Percentiles rank a stretch among this genome's conserved stretches.
phyloP scores from a whole-genome alignment of 2,797 vertebrate genomes.

The Enoplosus armatus region DNA sequence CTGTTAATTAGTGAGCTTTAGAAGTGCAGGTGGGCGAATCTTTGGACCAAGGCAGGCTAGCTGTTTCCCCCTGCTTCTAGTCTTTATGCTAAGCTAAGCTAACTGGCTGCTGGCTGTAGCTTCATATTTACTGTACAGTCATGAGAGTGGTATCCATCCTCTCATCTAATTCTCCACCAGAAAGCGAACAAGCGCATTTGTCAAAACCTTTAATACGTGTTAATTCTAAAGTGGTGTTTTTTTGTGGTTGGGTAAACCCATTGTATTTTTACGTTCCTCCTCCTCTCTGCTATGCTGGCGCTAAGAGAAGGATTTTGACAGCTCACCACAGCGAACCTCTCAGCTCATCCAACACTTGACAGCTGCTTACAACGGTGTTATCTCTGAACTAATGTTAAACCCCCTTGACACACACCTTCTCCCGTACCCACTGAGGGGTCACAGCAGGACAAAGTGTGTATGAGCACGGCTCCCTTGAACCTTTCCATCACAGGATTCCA shows the following conservation, averaged over 20 bases:
- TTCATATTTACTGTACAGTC: background rate
- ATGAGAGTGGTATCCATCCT: background rate
- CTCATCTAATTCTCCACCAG: background rate
- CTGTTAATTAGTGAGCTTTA: background rate
- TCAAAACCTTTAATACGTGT: background rate
- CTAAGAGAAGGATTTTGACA: slow-evolving; percentile 66
- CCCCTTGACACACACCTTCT: slow-evolving; percentile 60
- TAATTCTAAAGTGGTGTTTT: background rate
- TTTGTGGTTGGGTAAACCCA: background rate
- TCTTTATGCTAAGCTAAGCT: background rate
- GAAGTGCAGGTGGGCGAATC: background rate
- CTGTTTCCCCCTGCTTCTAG: background rate
- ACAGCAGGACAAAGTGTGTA: slow-evolving; percentile 62
- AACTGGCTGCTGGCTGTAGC: background rate
- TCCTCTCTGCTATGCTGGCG: slow-evolving; percentile 12
- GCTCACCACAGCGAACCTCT: slow-evolving; percentile 54
- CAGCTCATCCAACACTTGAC: slow-evolving; percentile 76
- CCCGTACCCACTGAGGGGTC: slow-evolving; percentile 38
- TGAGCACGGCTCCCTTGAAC: slow-evolving; percentile 47
- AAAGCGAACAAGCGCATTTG: background rate
- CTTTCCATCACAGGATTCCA: slow-evolving; percentile 72
- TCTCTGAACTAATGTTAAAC: slow-evolving; percentile 72
- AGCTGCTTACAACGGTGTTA: slow-evolving; percentile 75
- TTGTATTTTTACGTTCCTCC: slow-evolving; percentile 20
- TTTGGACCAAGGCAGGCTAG: background rate